Evolutionary conservation across 2,888 invertebrate species (phyloP).

Genomic region (Aleiodes testaceus): DNA sequence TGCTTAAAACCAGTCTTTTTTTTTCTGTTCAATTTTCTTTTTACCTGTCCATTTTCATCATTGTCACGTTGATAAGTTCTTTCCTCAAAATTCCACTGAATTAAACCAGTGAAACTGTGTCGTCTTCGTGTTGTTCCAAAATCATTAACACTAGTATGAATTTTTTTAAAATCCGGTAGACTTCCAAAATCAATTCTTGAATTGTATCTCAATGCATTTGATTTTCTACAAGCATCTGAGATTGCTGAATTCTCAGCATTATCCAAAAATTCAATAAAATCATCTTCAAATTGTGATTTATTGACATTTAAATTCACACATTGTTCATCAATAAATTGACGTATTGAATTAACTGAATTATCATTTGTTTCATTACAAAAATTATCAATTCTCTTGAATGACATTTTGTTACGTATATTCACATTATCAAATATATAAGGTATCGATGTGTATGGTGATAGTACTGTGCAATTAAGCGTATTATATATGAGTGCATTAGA

Average conservation of each 20-base stretch:
- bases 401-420: conserved; percentile 16
- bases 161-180: conserved; percentile 6
- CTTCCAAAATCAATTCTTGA: not conserved
- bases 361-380: conserved; percentile 44
- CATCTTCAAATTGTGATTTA: conserved; percentile 7
- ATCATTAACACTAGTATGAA: not conserved
- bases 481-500: conserved; percentile 35
- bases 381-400: conserved; percentile 35
- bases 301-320: conserved; percentile 20
- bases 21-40: not conserved
- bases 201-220: not conserved
- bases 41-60: conserved; percentile 10
- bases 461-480: conserved; percentile 29
- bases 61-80: conserved; percentile 2
- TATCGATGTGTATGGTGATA: conserved; percentile 24
- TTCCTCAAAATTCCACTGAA: conserved; percentile 2
- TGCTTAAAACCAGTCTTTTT: conserved; percentile 8
- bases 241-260: conserved; percentile 39
- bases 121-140: not conserved
- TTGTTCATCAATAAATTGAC: conserved; percentile 45
- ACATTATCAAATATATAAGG: conserved; percentile 23
- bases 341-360: conserved; percentile 51
- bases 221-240: conserved; percentile 26
- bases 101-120: not conserved
- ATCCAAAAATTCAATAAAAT: conserved; percentile 20